Percentiles rank a stretch among this genome's conserved stretches.
phyloP scores from a whole-genome alignment of 2,888 invertebrate genomes.

The Parnassius orleans region DNA sequence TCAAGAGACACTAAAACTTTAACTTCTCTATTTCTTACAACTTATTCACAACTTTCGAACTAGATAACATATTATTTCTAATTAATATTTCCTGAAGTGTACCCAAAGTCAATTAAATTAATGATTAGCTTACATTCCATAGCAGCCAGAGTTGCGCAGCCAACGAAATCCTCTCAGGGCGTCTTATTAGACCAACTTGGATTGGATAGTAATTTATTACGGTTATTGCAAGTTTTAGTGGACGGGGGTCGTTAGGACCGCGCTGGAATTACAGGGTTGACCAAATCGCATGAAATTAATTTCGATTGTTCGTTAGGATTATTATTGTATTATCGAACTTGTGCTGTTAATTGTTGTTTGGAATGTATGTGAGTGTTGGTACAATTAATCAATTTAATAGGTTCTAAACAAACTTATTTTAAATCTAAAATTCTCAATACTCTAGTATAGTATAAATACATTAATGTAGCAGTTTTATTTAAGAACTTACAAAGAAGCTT shows the following conservation, averaged over 20 bases:
- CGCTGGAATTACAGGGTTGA: constrained; percentile 44
- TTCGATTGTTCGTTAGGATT: constrained; percentile 46
- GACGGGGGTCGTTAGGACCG: constrained; percentile 44
- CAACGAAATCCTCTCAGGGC: constrained; percentile 48
- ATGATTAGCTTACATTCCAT: constrained; percentile 51
- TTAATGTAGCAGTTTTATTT: too few species aligned
- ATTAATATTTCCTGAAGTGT: constrained; percentile 38
- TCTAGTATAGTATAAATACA: too few species aligned
- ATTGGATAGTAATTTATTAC: constrained; percentile 70
- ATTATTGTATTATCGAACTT: constrained; percentile 32
- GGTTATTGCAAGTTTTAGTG: constrained; percentile 60
- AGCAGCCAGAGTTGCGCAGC: constrained; percentile 36
- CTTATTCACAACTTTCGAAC: constrained; percentile 22
- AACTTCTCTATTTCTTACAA: constrained; percentile 23
- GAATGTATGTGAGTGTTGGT: constrained; percentile 7
- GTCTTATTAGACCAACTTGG: constrained; percentile 65
- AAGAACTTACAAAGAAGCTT: too few species aligned
- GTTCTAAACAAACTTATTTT: constrained; percentile 1
- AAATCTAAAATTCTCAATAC: too few species aligned
- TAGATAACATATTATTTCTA: constrained; percentile 25
- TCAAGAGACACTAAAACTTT: too few species aligned
- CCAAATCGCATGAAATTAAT: constrained; percentile 52
- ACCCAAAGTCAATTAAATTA: constrained; percentile 58
- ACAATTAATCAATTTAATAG: constrained; percentile 25
- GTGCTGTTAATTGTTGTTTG: constrained; percentile 19